These are phyloP conservation scores for Arbacia lixula DNA, from an alignment of 53 echinoderm and acorn worm species.

Conservation along the genomic window DNA sequence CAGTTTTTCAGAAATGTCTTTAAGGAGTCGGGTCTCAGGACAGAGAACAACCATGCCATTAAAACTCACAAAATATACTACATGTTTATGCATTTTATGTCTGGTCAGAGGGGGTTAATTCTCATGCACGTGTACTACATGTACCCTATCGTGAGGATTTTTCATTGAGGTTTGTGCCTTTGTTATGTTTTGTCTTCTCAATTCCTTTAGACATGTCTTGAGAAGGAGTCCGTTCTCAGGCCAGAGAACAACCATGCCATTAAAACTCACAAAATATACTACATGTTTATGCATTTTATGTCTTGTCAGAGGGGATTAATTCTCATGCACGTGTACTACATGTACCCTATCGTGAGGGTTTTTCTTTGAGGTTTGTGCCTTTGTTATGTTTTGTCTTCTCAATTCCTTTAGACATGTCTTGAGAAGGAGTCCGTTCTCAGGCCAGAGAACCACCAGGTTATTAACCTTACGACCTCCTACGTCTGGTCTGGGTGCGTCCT, in stretches of 20 bases:
- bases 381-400: background rate
- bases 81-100: conserved; percentile 22
- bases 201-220: conserved; percentile 65
- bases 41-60: conserved; percentile 86
- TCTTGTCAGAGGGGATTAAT: conserved; percentile 80
- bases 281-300: conserved; percentile 23
- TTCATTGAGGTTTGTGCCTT: conserved; percentile 17
- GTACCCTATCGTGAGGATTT: conserved; percentile 65
- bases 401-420: conserved; percentile 66
- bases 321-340: conserved; percentile 56
- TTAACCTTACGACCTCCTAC: conserved; percentile 86
- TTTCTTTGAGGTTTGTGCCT: conserved; percentile 15
- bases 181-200: too few species aligned
- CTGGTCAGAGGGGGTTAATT: conserved; percentile 79
- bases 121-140: conserved; percentile 60
- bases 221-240: conserved; percentile 77
- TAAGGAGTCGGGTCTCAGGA: conserved; percentile 69
- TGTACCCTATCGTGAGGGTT: conserved; percentile 69
- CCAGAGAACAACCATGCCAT: conserved; percentile 85
- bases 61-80: conserved; percentile 80
- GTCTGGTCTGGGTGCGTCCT: conserved; percentile 87
- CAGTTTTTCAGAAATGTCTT: background rate
- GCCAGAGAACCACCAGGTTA: conserved; percentile 88
- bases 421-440: conserved; percentile 84
- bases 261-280: conserved; percentile 80